A percentile compares a stretch with the other conserved stretches of the same genome.
Conservation (phyloP, 2,888 invertebrate species). For the Microctonus brassicae region DNA sequence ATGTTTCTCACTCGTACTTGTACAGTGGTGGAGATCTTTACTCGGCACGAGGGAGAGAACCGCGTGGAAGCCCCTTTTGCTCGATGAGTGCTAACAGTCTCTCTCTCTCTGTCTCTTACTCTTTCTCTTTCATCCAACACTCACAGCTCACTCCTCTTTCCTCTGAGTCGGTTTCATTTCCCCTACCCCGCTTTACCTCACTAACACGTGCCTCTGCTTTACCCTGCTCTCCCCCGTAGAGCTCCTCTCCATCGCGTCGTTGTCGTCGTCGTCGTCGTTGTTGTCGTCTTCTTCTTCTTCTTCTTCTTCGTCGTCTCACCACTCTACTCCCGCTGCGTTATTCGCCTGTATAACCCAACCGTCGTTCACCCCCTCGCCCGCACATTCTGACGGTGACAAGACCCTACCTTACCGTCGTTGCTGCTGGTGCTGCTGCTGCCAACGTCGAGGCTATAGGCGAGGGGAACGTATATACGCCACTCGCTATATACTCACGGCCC, state of each 20-base stretch:
- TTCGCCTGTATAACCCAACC: slow-evolving; percentile 69
- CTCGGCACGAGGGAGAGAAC: neutral
- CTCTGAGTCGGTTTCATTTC: slow-evolving; percentile 58
- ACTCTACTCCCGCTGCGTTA: slow-evolving; percentile 70
- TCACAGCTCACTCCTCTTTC: slow-evolving; percentile 68
- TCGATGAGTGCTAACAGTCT: slow-evolving; percentile 56
- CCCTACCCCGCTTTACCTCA: neutral
- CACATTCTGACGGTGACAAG: slow-evolving; percentile 70
- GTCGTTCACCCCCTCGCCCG: slow-evolving; percentile 65
- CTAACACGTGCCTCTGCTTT: slow-evolving; percentile 30
- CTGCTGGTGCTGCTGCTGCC: too few relatives aligned
- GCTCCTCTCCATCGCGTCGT: too few relatives aligned
- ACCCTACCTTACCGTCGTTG: slow-evolving; percentile 63
- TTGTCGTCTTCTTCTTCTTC: slow-evolving; percentile 45
- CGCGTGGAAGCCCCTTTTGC: slow-evolving; percentile 61
- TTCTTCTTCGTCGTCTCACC: slow-evolving; percentile 57
- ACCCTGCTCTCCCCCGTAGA: slow-evolving; percentile 65
- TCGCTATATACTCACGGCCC: slow-evolving; percentile 3
- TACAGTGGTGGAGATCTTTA: neutral
- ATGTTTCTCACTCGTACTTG: neutral
- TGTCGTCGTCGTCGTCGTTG: too few relatives aligned
- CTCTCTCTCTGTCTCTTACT: slow-evolving; percentile 23
- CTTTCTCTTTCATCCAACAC: slow-evolving; percentile 17
- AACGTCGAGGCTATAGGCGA: slow-evolving; percentile 42
- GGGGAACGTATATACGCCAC: slow-evolving; percentile 19